Conservation (phyloP, 1,140 invertebrate genomes). For the Dolichoris vasculosae region DNA sequence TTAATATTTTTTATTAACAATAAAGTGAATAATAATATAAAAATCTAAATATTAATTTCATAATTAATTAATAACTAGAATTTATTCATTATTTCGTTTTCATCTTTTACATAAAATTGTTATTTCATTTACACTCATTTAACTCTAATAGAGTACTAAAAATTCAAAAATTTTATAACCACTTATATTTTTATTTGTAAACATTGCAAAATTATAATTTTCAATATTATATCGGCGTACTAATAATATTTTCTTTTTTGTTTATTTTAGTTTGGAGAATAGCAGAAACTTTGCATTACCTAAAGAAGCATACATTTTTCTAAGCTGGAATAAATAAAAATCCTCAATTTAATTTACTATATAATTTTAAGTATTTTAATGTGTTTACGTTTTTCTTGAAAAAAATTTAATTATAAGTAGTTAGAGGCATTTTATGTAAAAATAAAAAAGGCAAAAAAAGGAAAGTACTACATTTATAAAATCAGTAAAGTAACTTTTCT, state of each 20-base stretch:
- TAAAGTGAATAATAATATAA: constrained; percentile 42
- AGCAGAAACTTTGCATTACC: constrained; percentile 32
- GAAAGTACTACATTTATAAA: constrained; percentile 1
- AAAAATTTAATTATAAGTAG: constrained; percentile 37
- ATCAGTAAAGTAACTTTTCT: not conserved
- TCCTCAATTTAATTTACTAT: constrained; percentile 9
- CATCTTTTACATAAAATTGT: constrained; percentile 1
- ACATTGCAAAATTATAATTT: not conserved
- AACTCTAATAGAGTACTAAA: not conserved
- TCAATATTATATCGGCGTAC: not conserved
- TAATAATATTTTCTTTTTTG: constrained; percentile 31
- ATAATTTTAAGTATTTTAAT: constrained; percentile 30
- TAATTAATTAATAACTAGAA: constrained; percentile 23
- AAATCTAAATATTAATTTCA: constrained; percentile 28
- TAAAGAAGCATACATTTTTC: constrained; percentile 37
- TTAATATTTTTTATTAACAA: constrained; percentile 43
- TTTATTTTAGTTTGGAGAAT: constrained; percentile 49
- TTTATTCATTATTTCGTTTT: constrained; percentile 13
- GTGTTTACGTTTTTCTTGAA: constrained; percentile 36
- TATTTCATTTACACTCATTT: not conserved
- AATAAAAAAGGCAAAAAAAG: constrained; percentile 31
- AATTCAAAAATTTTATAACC: not conserved
- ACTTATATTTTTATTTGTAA: not conserved
- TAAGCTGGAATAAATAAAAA: constrained; percentile 28
- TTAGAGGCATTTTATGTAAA: constrained; percentile 41